Base-by-base conservation (phyloP, 92 coral and sea anemone genomes). In the Actinernus sp. region DNA sequence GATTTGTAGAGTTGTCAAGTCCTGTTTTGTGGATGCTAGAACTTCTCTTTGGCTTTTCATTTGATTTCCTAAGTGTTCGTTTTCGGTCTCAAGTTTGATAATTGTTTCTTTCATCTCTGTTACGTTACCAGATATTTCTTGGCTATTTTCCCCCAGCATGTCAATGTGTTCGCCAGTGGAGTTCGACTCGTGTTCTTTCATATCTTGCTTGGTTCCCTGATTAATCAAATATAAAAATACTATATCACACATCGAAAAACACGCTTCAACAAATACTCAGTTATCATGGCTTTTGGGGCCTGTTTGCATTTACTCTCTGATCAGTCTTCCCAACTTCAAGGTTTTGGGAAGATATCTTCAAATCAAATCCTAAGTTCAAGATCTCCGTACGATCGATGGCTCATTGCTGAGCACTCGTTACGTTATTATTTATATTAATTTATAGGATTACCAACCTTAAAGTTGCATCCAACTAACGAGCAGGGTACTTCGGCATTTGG, bases 1-100 rank as follows among this genome's bases (percentile, higher is more conserved):
- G 32, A 34, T 75, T 44, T 40, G 78, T 47, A 61, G 48, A 3
- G 91, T 73, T 31, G 65, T 62, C 7, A 65, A 25, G 18, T 85
- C 77, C 36, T 85, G 81, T 38, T 49, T 72, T 22, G 81, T 31
- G 29, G 41, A 13, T 1, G 82, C 85, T 1, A 78, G 3, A 10
- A 27, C 61, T 41, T 85, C 86, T 23, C 66, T 49, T 22, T 68
- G 59, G 18, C 49, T 62, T 1, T 26, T 24, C 43, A 77, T 11
- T 34, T 64, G 76, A 2, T 18, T 23, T 51, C 31, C 60, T 2
- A 71, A 37, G 12, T 10, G 61, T 34, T 58, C 76, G 7, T 63
- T 54, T 16, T 63, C 62, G 9, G 55, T 20, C 11, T 52, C 40
- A 7, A 74, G 39, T 9, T 32, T 36, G 25, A 31, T 24, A 40